Conservation (phyloP, 1,140 invertebrate genomes). For the Panagrolaimus sp. region DNA sequence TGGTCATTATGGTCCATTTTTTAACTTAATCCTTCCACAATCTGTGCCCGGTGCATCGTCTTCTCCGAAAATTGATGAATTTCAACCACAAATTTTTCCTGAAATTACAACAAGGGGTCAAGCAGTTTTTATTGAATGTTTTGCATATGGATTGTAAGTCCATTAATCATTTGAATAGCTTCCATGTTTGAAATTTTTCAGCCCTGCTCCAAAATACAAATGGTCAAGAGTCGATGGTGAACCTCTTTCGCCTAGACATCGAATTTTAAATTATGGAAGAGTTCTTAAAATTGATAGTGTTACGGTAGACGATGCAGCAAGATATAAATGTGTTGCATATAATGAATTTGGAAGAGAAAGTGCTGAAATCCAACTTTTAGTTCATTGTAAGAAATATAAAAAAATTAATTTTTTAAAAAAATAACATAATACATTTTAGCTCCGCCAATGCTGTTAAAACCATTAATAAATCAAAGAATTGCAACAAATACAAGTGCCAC, state of each 20-base stretch:
- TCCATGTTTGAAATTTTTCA: not conserved
- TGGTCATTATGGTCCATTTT: constrained; percentile 43
- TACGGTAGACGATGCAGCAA: constrained; percentile 25
- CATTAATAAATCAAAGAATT: constrained; percentile 28
- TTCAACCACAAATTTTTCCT: constrained; percentile 41
- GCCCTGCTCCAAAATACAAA: constrained; percentile 35
- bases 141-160: constrained; percentile 44
- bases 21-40: constrained; percentile 36
- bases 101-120: constrained; percentile 41
- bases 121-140: constrained; percentile 40
- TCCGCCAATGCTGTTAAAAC: constrained; percentile 30
- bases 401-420: not conserved
- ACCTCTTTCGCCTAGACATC: constrained; percentile 26
- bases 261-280: constrained; percentile 39
- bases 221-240: constrained; percentile 36
- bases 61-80: constrained; percentile 39
- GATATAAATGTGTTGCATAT: constrained; percentile 36
- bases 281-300: constrained; percentile 38
- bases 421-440: constrained; percentile 27
- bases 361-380: constrained; percentile 33
- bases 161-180: too few relatives aligned
- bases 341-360: constrained; percentile 33
- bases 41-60: constrained; percentile 26
- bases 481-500: constrained; percentile 22
- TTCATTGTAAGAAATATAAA: constrained; percentile 29